These are phyloP conservation scores for Sturnus vulgaris DNA, from an alignment of 2,113 vertebrate genomes.

Conservation along the genomic window DNA sequence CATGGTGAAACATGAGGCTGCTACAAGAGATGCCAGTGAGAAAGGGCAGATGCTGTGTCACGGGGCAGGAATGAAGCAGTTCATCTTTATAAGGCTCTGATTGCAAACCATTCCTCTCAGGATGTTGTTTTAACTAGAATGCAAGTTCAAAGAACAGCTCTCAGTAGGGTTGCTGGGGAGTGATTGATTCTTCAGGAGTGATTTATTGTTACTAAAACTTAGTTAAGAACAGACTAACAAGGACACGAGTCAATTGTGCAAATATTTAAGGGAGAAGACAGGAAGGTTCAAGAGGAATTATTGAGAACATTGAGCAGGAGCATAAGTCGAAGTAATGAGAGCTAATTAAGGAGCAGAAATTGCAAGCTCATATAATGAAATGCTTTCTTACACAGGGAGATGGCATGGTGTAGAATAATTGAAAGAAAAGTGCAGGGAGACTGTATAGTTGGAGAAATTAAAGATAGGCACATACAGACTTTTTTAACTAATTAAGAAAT, in stretches of 20 bases:
- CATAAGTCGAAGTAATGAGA: not conserved
- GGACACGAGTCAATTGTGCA: not conserved
- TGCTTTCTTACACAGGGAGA: not conserved
- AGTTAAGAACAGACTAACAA: conserved; percentile 2
- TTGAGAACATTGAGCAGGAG: not conserved
- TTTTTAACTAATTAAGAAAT: not conserved
- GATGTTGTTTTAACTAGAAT: not conserved
- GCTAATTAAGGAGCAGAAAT: conserved; percentile 25
- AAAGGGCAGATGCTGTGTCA: not conserved
- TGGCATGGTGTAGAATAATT: not conserved
- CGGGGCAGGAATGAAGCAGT: not conserved
- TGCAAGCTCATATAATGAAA: not conserved
- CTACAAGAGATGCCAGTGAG: not conserved
- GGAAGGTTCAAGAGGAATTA: not conserved
- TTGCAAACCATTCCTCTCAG: not conserved
- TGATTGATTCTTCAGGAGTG: not conserved
- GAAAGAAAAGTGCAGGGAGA: not conserved
- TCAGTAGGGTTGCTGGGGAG: not conserved
- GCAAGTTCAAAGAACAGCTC: conserved; percentile 8
- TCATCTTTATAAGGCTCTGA: conserved; percentile 11
- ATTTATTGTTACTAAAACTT: conserved; percentile 21
- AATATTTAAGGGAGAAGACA: not conserved
- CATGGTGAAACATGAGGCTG: not conserved
- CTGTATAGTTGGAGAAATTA: not conserved
- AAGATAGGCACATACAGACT: not conserved